These are phyloP conservation scores for Stylophora pistillata DNA, from an alignment of 64 coral and sea anemone genomes.

Conservation along the genomic window DNA sequence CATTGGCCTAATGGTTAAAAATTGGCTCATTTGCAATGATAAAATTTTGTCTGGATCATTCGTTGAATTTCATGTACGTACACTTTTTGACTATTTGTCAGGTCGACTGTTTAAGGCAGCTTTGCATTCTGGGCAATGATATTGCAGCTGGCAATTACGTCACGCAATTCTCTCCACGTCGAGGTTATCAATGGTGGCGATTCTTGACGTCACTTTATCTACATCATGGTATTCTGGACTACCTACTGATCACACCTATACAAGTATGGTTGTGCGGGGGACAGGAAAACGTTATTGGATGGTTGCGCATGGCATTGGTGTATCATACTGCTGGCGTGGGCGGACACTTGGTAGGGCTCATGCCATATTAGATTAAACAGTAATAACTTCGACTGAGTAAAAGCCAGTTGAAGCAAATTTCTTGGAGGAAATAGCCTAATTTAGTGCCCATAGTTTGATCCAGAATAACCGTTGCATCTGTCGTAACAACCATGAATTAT, in stretches of 20 bases:
- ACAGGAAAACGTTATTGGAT: slow-evolving; percentile 46
- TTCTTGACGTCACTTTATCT: slow-evolving; percentile 42
- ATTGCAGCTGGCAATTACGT: background rate
- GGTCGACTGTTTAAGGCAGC: slow-evolving; percentile 30
- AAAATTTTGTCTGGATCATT: too few relatives aligned
- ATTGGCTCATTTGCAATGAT: too few relatives aligned
- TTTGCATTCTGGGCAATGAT: slow-evolving; percentile 6
- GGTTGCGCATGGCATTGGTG: slow-evolving; percentile 48
- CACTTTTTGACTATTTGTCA: background rate
- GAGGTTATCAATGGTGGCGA: slow-evolving; percentile 60
- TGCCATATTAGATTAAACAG: background rate
- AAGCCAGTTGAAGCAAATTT: too few relatives aligned
- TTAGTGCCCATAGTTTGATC: too few relatives aligned
- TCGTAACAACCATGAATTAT: background rate
- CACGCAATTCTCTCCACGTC: background rate
- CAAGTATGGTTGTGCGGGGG: slow-evolving; percentile 20
- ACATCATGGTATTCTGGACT: slow-evolving; percentile 49
- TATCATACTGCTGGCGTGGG: slow-evolving; percentile 45
- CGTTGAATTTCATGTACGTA: background rate
- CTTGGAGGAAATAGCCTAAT: too few relatives aligned
- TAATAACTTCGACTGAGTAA: background rate
- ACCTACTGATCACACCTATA: background rate
- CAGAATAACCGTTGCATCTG: background rate
- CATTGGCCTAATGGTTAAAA: too few relatives aligned
- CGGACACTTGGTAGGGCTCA: slow-evolving; percentile 51